Evolutionary conservation across 2,888 invertebrate genomes (phyloP).

Genomic region (Plagodis pulveraria): DNA sequence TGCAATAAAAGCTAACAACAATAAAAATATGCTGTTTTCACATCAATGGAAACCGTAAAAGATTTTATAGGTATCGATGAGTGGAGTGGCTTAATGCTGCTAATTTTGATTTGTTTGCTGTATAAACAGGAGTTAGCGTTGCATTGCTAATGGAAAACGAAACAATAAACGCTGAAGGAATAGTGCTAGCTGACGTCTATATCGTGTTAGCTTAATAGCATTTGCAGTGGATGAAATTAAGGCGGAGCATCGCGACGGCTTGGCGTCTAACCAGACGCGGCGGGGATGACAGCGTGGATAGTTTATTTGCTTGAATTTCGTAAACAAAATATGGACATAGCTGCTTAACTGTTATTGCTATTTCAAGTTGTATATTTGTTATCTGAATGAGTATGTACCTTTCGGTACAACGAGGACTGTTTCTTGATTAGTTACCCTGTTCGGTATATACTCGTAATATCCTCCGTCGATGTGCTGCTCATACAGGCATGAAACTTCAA

Average conservation of each 20-base stretch:
- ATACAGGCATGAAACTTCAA: too few species aligned
- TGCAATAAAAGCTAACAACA: conserved; percentile 54
- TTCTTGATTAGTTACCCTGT: too few species aligned
- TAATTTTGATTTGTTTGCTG: conserved; percentile 55
- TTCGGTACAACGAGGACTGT: not conserved
- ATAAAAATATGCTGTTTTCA: conserved; percentile 52
- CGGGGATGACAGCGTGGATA: conserved; percentile 11
- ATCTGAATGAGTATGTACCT: conserved; percentile 4
- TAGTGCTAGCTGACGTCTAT: conserved; percentile 30
- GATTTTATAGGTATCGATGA: conserved; percentile 49
- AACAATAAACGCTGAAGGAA: conserved; percentile 40
- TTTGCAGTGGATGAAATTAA: conserved; percentile 25
- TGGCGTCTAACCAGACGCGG: conserved; percentile 8
- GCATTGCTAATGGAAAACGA: conserved; percentile 48
- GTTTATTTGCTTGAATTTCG: conserved; percentile 20
- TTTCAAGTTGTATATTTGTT: conserved; percentile 4
- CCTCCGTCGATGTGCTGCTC: too few species aligned
- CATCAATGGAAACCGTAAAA: conserved; percentile 53
- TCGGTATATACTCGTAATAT: too few species aligned
- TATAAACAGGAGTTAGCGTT: conserved; percentile 55
- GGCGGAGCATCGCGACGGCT: conserved; percentile 15
- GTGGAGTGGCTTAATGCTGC: conserved; percentile 37
- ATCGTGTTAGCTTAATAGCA: conserved; percentile 28
- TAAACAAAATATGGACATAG: conserved; percentile 11
- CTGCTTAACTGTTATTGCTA: conserved; percentile 10